A percentile compares a stretch with the other conserved stretches of the same genome.
These are phyloP conservation scores for Lasioglossum albipes DNA, from an alignment of 1,140 invertebrate genomes.

Conservation along the genomic window DNA sequence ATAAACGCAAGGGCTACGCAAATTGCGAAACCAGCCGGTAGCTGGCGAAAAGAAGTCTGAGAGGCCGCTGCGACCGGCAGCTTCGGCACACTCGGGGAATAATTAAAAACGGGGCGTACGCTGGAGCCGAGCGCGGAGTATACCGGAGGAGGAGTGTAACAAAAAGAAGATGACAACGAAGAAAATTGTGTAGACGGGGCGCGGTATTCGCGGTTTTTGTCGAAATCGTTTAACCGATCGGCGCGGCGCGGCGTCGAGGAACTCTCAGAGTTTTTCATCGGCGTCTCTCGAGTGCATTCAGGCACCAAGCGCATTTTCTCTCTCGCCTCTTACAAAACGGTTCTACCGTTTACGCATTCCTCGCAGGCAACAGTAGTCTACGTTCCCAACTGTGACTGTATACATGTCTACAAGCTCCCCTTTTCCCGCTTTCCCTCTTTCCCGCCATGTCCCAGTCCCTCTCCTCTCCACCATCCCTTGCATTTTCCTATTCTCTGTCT, in stretches of 20 bases:
- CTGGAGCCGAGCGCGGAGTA: too few species aligned
- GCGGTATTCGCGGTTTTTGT: constrained; percentile 9
- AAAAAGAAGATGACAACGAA: not conserved
- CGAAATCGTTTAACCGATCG: constrained; percentile 8
- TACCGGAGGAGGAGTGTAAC: not conserved
- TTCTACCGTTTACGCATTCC: constrained; percentile 62
- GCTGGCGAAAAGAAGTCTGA: not conserved
- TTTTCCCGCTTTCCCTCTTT: constrained; percentile 35
- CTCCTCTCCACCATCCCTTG: not conserved
- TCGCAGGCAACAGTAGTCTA: constrained; percentile 30
- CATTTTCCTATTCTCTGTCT: constrained; percentile 17
- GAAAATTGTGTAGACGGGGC: not conserved
- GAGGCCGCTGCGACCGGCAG: not conserved
- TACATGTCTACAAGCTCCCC: constrained; percentile 17
- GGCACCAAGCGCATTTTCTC: not conserved
- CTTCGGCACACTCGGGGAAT: not conserved
- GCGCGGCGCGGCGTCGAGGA: too few species aligned
- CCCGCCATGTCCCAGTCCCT: not conserved
- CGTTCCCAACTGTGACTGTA: constrained; percentile 39
- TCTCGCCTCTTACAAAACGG: constrained; percentile 36
- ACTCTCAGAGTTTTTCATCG: constrained; percentile 12
- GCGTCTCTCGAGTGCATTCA: not conserved
- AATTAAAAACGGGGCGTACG: not conserved
- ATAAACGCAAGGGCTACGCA: not conserved
- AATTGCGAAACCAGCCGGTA: not conserved